Evolutionary conservation across 2,888 invertebrate species (phyloP).

Genomic region (Plagodis dolabraria): DNA sequence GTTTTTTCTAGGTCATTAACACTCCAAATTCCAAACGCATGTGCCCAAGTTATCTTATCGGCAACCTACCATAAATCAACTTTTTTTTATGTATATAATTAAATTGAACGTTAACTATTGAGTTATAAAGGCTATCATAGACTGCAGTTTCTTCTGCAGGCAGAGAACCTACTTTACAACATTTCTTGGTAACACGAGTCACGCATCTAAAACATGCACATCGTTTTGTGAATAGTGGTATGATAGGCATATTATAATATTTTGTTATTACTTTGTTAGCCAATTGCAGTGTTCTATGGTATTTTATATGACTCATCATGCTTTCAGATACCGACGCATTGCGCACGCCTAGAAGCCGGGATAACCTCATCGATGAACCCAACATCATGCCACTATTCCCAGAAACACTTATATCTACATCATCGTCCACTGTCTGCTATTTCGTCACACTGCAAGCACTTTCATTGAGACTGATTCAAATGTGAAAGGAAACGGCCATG

Average conservation of each 20-base stretch:
- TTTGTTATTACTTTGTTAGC: slow-evolving; percentile 8
- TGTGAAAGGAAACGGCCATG: slow-evolving; percentile 52
- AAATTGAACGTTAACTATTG: slow-evolving; percentile 7
- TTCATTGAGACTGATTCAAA: slow-evolving; percentile 36
- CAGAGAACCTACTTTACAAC: slow-evolving; percentile 13
- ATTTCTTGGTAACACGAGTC: slow-evolving; percentile 20
- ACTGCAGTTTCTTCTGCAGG: slow-evolving; percentile 6
- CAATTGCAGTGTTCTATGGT: slow-evolving; percentile 24
- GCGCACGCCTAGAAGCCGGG: slow-evolving; percentile 65
- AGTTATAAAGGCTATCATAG: slow-evolving; percentile 8
- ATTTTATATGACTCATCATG: slow-evolving; percentile 41
- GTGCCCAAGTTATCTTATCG: slow-evolving; percentile 21
- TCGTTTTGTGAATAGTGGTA: slow-evolving; percentile 16
- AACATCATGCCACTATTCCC: slow-evolving; percentile 35
- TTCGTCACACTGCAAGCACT: slow-evolving; percentile 37
- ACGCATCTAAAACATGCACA: slow-evolving; percentile 20
- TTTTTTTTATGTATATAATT: neutral
- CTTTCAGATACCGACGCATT: slow-evolving; percentile 31
- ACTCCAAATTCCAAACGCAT: slow-evolving; percentile 11
- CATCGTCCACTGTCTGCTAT: slow-evolving; percentile 27
- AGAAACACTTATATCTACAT: slow-evolving; percentile 17
- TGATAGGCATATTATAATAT: slow-evolving; percentile 13
- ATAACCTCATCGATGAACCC: slow-evolving; percentile 61
- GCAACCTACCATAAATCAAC: slow-evolving; percentile 1
- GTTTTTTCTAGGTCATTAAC: slow-evolving; percentile 25